A percentile compares a stretch with the other conserved stretches of the same genome.
Evolutionary conservation across 2,113 vertebrate species (phyloP).

Genomic region (Phyllostomus hastatus): DNA sequence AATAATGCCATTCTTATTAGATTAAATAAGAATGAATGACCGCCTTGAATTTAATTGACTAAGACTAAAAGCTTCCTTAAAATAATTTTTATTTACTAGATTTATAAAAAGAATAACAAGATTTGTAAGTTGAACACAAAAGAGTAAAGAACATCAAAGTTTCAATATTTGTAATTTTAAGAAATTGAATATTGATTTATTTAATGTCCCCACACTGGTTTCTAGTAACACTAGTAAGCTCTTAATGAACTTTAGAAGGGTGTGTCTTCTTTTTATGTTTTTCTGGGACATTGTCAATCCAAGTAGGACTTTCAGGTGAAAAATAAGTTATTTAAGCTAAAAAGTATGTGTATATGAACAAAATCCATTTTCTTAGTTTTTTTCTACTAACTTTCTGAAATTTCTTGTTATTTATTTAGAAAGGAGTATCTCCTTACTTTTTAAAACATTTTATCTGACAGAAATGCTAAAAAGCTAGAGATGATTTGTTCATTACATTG

Average conservation of each 20-base stretch:
- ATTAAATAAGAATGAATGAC: background rate
- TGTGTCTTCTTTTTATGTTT: background rate
- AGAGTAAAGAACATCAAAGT: background rate
- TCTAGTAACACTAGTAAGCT: background rate
- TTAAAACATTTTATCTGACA: background rate
- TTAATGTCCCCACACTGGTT: background rate
- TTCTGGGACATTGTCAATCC: background rate
- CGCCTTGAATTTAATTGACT: background rate
- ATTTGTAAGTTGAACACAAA: background rate
- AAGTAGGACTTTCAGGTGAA: background rate
- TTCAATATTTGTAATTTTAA: conserved; percentile 12
- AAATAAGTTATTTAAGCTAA: background rate
- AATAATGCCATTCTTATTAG: background rate
- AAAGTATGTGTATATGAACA: background rate
- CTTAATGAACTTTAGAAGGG: background rate
- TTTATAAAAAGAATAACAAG: background rate
- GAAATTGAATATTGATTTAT: background rate
- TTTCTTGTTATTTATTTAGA: background rate
- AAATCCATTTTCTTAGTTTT: background rate
- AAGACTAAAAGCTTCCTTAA: background rate
- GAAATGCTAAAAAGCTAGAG: background rate
- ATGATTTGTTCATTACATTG: background rate
- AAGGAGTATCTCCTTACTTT: background rate
- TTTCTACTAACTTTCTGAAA: background rate
- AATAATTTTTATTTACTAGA: background rate